phyloP scores from a whole-genome alignment of 2,888 invertebrate species.

The Melanargia galathea region DNA sequence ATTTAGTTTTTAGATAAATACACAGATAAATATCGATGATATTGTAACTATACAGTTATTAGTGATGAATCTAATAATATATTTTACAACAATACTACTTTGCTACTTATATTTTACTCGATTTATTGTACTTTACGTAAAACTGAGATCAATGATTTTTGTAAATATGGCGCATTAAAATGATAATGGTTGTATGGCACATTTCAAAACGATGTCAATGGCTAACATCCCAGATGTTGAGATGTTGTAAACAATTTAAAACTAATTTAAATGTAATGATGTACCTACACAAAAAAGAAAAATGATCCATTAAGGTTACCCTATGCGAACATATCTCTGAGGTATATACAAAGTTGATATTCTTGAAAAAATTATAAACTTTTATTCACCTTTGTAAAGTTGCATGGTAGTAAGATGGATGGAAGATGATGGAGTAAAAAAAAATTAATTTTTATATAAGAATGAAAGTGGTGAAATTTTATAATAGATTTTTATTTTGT shows the following conservation, averaged over 20 bases:
- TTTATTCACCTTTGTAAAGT: too few species aligned
- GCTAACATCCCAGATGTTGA: too few species aligned
- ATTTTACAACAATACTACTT: background rate
- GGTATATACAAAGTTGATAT: background rate
- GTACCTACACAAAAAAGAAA: background rate
- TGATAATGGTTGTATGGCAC: too few species aligned
- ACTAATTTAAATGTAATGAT: background rate
- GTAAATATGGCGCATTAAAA: too few species aligned
- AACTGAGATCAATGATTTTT: background rate
- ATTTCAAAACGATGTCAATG: too few species aligned
- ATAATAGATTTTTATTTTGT: too few species aligned
- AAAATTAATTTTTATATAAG: too few species aligned
- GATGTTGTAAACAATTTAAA: too few species aligned
- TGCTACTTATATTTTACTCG: background rate
- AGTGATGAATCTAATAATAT: background rate
- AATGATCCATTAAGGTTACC: background rate
- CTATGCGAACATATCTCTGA: background rate
- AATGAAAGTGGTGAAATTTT: too few species aligned
- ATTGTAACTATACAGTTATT: background rate
- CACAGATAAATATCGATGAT: background rate
- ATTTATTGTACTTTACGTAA: background rate
- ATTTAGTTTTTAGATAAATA: background rate
- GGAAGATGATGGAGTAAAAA: too few species aligned
- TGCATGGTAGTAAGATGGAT: too few species aligned
- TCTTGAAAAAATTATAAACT: background rate